A percentile compares a stretch with the other conserved stretches of the same genome.
phyloP scores from a whole-genome alignment of 2,113 vertebrate genomes.

The Salvelinus namaycush region DNA sequence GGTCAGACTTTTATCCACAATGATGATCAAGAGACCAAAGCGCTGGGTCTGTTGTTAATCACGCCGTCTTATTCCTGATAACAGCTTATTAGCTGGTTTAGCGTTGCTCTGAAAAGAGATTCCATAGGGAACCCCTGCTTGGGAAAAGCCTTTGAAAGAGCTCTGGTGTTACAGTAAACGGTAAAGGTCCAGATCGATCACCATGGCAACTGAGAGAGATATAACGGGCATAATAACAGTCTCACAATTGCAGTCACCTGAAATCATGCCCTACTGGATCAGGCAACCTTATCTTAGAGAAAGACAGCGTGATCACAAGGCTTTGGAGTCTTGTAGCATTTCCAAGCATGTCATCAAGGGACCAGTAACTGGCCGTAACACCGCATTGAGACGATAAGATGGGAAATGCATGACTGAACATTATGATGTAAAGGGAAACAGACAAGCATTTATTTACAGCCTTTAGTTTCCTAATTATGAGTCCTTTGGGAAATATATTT shows the following conservation, averaged over 20 bases:
- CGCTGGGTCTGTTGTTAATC: constrained; percentile 9
- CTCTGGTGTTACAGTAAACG: constrained; percentile 33
- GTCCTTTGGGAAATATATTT: too few species aligned
- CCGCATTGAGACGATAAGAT: too few species aligned
- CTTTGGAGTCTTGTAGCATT: constrained; percentile 38
- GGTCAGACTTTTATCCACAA: constrained; percentile 16
- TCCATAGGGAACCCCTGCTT: constrained; percentile 28
- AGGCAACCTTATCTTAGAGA: constrained; percentile 22
- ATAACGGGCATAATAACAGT: constrained; percentile 13
- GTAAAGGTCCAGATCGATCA: constrained; percentile 33
- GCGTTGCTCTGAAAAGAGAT: constrained; percentile 1
- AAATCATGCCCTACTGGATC: constrained; percentile 23
- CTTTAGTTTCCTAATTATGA: background rate
- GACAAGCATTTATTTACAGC: constrained; percentile 43
- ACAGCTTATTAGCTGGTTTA: constrained; percentile 2
- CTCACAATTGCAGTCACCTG: constrained; percentile 20
- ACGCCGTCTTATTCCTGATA: constrained; percentile 5
- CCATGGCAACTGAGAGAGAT: constrained; percentile 23
- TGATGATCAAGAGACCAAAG: background rate
- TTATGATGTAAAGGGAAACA: constrained; percentile 23
- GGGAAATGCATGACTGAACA: constrained; percentile 8
- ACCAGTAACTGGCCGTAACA: too few species aligned
- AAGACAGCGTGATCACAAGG: constrained; percentile 27
- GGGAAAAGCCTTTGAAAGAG: constrained; percentile 16
- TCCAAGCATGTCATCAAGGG: constrained; percentile 31